A percentile compares a stretch with the other conserved stretches of the same genome.
phyloP scores from a whole-genome alignment of 2,797 vertebrate genomes.

The Platyrinchus mystaceus region DNA sequence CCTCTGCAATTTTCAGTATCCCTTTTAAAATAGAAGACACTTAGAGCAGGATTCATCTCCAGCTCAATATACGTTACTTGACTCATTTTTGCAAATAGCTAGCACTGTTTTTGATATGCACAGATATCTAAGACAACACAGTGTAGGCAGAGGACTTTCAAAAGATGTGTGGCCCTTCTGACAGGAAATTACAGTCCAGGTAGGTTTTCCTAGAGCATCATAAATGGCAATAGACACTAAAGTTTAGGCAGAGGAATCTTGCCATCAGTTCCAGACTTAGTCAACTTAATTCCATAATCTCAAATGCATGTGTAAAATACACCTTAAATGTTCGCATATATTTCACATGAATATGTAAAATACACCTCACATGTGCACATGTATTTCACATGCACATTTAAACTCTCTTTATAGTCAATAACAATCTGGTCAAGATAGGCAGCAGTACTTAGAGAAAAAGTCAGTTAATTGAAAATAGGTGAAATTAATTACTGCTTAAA shows the following conservation, averaged over 20 bases:
- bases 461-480: not conserved
- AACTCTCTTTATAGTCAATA: not conserved
- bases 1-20: not conserved
- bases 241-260: not conserved
- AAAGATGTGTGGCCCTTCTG: not conserved
- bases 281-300: not conserved
- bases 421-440: not conserved
- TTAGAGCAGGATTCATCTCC: not conserved
- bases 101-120: not conserved
- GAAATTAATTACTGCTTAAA: not conserved
- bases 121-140: not conserved
- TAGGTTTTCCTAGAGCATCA: not conserved
- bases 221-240: not conserved
- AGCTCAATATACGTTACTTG: not conserved
- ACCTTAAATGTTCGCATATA: not conserved
- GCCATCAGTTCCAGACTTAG: not conserved
- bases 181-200: not conserved
- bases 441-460: not conserved
- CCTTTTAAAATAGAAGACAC: not conserved
- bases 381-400: not conserved
- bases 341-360: not conserved
- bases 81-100: not conserved
- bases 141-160: not conserved
- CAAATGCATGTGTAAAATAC: not conserved
- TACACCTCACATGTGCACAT: not conserved